phyloP scores from a whole-genome alignment of 1,140 invertebrate species.

The Oryzaephilus surinamensis region DNA sequence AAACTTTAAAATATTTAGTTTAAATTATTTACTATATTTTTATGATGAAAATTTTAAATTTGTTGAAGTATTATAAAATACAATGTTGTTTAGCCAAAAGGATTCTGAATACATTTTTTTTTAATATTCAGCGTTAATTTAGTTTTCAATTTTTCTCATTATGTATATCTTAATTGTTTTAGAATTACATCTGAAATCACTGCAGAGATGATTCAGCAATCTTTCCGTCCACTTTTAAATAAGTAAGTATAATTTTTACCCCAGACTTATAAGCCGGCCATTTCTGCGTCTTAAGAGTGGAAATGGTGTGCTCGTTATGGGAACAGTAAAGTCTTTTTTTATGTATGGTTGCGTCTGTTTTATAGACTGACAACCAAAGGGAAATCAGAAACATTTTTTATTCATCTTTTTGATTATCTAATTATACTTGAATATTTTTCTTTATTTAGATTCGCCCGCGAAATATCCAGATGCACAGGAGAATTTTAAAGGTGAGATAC shows the following conservation, averaged over 20 bases:
- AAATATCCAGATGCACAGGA: no score
- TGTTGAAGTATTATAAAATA: slow-evolving; percentile 11
- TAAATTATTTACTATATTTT: slow-evolving; percentile 5
- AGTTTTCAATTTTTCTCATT: no score
- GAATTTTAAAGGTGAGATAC: no score
- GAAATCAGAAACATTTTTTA: slow-evolving; percentile 23
- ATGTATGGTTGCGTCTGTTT: slow-evolving; percentile 19
- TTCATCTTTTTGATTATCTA: no score
- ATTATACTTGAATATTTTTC: no score
- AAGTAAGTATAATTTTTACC: slow-evolving; percentile 9
- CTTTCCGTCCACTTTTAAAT: neutral
- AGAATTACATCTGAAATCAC: no score
- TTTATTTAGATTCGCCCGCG: no score
- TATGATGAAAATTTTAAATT: slow-evolving; percentile 9
- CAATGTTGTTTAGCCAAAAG: slow-evolving; percentile 18
- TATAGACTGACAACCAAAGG: slow-evolving; percentile 19
- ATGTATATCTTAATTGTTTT: no score
- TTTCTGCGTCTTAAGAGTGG: slow-evolving; percentile 13
- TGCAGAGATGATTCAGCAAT: no score
- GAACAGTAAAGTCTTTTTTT: slow-evolving; percentile 23
- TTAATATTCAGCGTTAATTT: no score
- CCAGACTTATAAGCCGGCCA: slow-evolving; percentile 25
- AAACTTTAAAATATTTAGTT: neutral
- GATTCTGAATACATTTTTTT: slow-evolving; percentile 11
- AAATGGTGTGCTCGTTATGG: slow-evolving; percentile 23